Evolutionary conservation across 2,797 vertebrate species (phyloP), one percentile per base, ranked within the genome.

Genomic region (Mustela erminea): DNA sequence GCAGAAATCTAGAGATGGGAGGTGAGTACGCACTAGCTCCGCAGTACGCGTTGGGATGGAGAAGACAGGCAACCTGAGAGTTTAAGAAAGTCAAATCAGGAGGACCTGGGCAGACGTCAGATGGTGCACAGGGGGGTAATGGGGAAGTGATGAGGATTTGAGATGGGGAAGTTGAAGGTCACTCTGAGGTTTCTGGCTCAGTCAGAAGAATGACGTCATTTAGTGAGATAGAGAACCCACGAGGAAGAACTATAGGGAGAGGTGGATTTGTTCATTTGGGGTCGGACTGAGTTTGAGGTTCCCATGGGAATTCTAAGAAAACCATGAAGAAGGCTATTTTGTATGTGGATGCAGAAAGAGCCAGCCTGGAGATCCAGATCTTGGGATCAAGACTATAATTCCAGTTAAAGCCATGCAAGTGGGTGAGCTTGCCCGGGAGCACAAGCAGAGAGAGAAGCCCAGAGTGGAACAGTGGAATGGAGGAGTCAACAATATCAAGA

Each of bases 251-350:
- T 27, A 2, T 75, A 1, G 3, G 10, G 1, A 3, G 10, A 14
- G 18, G 2, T 11, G 5, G 29, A 85, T 77, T 90, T 85, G 8
- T 75, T 64, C 64, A 25, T 4, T 32, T 85, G 35, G 14, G 2
- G 21, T 64, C 66, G 1, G 25, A 60, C 2, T 83, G 83, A 87
- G 38, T 94, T 93, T 85, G 21, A 88, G 9, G 46, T 66, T 75
- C 80, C 49, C 52, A 7, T 41, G 81, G 18, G 54, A 86, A 94
- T 82, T 68, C 70, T 46, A 95, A 49, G 58, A 92, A 93, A 64
- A 80, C 27, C 38, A n/a, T 1, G 15, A 90, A 89, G 49, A 78
- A 70, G 43, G 27, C n/a, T 78, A 6, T 89, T 96, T 91, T 82
- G 17, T 88, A 38, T 1, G 29, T 38, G 95, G 78, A 90, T 91